Evolutionary conservation across 2,888 invertebrate genomes (phyloP).

Genomic region (Aelia acuminata): DNA sequence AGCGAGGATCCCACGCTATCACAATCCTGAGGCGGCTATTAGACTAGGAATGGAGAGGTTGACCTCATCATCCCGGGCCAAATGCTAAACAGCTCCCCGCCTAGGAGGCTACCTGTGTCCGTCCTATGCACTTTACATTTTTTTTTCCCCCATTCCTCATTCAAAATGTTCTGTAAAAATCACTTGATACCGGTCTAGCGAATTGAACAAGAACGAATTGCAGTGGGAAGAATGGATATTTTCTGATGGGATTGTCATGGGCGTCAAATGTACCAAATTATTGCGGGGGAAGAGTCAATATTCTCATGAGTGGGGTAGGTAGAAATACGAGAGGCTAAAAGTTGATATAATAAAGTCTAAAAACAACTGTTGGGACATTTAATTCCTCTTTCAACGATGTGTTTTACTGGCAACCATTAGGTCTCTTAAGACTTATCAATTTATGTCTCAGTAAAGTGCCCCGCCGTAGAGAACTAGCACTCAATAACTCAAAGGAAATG

Average conservation of each 20-base stretch:
- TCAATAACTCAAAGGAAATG: too few relatives aligned
- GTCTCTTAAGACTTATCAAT: too few relatives aligned
- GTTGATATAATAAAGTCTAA: too few relatives aligned
- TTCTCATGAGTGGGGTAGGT: too few relatives aligned
- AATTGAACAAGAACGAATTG: not conserved
- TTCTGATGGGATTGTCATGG: not conserved
- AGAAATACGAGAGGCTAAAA: too few relatives aligned
- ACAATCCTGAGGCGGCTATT: conserved; percentile 12
- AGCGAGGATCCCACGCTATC: conserved; percentile 21
- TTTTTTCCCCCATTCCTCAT: not conserved
- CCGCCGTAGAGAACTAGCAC: too few relatives aligned
- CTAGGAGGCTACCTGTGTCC: conserved; percentile 23
- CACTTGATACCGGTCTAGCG: not conserved
- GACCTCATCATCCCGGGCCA: conserved; percentile 26
- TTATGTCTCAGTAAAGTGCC: too few relatives aligned
- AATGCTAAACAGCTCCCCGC: conserved; percentile 10
- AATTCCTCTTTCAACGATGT: too few relatives aligned
- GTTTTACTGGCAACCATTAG: too few relatives aligned
- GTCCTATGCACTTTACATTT: not conserved
- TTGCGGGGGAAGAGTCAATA: too few relatives aligned
- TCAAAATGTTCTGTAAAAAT: not conserved
- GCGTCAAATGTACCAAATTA: too few relatives aligned
- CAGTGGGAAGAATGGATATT: not conserved
- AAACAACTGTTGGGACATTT: too few relatives aligned
- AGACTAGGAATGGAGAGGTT: conserved; percentile 32